These are phyloP conservation scores for Gymnorhina tibicen DNA, from an alignment of 2,113 vertebrate species.

Conservation along the genomic window DNA sequence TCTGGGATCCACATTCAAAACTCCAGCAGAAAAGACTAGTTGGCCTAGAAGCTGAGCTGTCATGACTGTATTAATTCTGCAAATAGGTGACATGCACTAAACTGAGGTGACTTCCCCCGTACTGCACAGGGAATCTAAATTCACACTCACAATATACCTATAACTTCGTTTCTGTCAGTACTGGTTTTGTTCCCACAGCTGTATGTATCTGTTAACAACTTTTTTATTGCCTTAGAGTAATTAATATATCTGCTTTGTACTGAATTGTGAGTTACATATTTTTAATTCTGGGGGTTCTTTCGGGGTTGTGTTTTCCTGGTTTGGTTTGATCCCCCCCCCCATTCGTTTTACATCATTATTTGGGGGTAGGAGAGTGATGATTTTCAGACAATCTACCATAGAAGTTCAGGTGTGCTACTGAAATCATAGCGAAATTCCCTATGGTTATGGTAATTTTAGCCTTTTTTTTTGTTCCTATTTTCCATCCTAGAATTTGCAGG, in stretches of 20 bases:
- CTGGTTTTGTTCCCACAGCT: background rate
- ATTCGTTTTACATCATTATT: background rate
- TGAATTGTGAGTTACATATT: background rate
- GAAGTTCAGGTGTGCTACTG: background rate
- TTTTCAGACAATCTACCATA: background rate
- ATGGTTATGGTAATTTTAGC: background rate
- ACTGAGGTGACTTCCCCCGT: background rate
- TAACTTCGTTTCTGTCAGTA: background rate
- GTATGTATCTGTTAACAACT: background rate
- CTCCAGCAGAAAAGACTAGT: background rate
- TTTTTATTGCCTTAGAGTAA: background rate
- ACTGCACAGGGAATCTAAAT: background rate
- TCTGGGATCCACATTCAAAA: background rate
- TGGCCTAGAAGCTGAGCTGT: background rate
- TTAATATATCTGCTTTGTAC: background rate
- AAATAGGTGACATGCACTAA: background rate
- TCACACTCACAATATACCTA: background rate
- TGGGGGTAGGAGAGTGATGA: background rate
- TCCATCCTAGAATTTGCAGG: background rate
- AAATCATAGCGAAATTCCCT: background rate
- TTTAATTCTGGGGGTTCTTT: background rate
- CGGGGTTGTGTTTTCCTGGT: background rate
- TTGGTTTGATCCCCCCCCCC: background rate
- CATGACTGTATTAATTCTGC: background rate
- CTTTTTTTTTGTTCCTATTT: background rate